Evolutionary conservation across 2,888 invertebrate genomes (phyloP).

Genomic region (Ophion ellenae): DNA sequence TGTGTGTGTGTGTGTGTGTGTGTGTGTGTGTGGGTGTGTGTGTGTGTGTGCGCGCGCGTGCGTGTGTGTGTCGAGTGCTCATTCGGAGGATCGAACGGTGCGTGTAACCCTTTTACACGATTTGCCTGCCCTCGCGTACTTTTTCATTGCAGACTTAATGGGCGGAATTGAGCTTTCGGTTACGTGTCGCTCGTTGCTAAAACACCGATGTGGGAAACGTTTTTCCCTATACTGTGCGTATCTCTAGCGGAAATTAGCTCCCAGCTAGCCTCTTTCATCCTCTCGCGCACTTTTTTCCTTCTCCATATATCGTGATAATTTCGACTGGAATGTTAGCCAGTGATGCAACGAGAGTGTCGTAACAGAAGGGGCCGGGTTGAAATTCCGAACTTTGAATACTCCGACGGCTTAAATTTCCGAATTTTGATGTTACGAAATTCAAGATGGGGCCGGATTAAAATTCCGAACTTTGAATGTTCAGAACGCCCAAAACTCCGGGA

Average conservation of each 20-base stretch:
- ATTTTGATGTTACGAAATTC: too few species aligned
- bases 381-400: too few species aligned
- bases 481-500: too few species aligned
- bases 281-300: background rate
- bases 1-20: too few species aligned
- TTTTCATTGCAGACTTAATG: background rate
- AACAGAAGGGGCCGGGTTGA: too few species aligned
- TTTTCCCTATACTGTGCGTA: background rate
- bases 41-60: too few species aligned
- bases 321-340: constrained; percentile 4
- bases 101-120: constrained; percentile 25
- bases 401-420: too few species aligned
- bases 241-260: constrained; percentile 29
- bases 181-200: constrained; percentile 40
- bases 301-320: constrained; percentile 14
- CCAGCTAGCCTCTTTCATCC: background rate
- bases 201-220: constrained; percentile 23
- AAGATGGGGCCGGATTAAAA: too few species aligned
- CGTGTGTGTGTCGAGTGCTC: background rate
- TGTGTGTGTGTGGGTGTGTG: too few species aligned
- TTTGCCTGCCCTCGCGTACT: background rate
- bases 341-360: too few species aligned
- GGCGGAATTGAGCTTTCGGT: background rate
- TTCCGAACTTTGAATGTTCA: too few species aligned
- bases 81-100: constrained; percentile 11